Conservation (phyloP, 2,113 vertebrate genomes). For the Elephantulus edwardii region DNA sequence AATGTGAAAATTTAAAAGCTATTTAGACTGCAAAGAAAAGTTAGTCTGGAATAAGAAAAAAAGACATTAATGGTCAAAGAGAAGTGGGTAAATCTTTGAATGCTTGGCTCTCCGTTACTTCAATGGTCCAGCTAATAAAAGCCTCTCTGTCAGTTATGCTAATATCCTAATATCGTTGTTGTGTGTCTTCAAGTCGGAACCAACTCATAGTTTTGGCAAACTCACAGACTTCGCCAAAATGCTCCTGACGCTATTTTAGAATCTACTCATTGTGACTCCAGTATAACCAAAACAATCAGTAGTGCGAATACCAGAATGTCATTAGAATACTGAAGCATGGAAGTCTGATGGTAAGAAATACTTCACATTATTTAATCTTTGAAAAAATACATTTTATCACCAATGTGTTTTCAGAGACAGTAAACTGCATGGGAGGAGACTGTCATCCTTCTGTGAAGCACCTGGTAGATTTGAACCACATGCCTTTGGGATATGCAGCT, state of each 20-base stretch:
- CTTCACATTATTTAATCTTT: slow-evolving; percentile 14
- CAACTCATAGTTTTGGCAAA: too few species aligned
- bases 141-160: too few species aligned
- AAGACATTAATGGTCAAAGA: not conserved
- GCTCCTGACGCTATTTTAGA: not conserved
- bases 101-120: not conserved
- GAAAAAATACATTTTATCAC: not conserved
- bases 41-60: not conserved
- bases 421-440: too few species aligned
- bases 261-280: not conserved
- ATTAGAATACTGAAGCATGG: not conserved
- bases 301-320: not conserved
- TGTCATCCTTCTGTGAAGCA: too few species aligned
- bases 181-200: too few species aligned
- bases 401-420: too few species aligned
- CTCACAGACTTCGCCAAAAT: slow-evolving; percentile 29
- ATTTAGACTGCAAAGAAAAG: not conserved
- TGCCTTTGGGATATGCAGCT: too few species aligned
- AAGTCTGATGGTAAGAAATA: not conserved
- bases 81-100: not conserved
- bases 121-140: not conserved
- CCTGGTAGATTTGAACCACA: too few species aligned
- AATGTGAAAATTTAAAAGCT: not conserved
- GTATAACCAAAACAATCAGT: not conserved
- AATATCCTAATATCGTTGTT: too few species aligned